These are phyloP conservation scores for Mylabris phalerata DNA, from an alignment of 1,140 invertebrate genomes.

Conservation along the genomic window DNA sequence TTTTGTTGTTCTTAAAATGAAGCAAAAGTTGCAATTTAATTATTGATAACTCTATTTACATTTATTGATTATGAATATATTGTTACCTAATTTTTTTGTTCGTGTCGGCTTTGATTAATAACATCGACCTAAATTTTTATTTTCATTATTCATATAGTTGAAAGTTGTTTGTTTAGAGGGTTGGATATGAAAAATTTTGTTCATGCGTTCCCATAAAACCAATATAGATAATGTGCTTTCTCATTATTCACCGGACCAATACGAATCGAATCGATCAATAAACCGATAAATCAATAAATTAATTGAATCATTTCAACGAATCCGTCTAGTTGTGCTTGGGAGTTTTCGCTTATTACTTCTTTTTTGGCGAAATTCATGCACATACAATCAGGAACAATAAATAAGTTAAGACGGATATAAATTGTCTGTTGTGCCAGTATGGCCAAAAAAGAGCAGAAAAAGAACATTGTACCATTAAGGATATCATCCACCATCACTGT, in stretches of 20 bases:
- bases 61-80: conserved; percentile 11
- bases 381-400: too few relatives aligned
- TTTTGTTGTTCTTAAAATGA: neutral
- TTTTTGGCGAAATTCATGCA: too few relatives aligned
- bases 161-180: conserved; percentile 29
- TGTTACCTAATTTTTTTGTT: neutral
- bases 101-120: conserved; percentile 7
- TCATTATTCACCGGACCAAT: conserved; percentile 27
- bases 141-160: conserved; percentile 25
- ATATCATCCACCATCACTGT: conserved; percentile 25
- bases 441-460: neutral
- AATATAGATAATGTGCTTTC: conserved; percentile 32
- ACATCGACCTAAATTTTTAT: conserved; percentile 13
- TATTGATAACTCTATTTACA: conserved; percentile 1
- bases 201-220: conserved; percentile 36
- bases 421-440: too few relatives aligned
- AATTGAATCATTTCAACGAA: too few relatives aligned
- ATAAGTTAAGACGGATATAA: too few relatives aligned
- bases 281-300: too few relatives aligned
- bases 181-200: conserved; percentile 35
- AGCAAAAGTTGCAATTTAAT: neutral
- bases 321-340: too few relatives aligned
- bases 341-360: too few relatives aligned
- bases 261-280: too few relatives aligned
- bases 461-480: conserved; percentile 10